Base-by-base conservation (phyloP, 2,888 invertebrate species). In the Lasioglossum leucozonium region DNA sequence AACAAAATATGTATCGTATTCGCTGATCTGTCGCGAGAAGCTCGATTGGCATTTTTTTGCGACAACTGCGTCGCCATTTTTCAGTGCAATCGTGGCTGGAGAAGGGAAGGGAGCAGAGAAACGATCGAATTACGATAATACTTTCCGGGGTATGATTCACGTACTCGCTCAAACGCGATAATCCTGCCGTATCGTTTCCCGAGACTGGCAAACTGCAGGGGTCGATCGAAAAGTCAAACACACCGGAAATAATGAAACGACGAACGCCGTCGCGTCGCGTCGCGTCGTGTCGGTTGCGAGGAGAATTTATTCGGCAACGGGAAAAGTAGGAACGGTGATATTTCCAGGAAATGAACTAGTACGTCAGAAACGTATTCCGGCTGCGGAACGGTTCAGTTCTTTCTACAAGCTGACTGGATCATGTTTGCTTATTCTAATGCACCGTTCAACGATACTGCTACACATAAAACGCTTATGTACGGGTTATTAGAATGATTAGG, bases 191-290 rank as follows among this genome's bases (percentile, higher is more conserved):
- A 69, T 51, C 77, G 77, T 51, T 69, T 51, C 77, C 69, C 18
- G 47, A 51, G 65, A 62, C 65, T 65, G 47, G 44, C 76, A 47
- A 65, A 37, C 26, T 34, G 76, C 42, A 37, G 51, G 51, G 13
- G 34, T n/a, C 40, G 67, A 77, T 77, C 77, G 77, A 51, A 65
- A 58, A 76, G 83, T 73, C 67, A 67, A 73, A 72, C 84, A 47
- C 34, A 37, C 47, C 65, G 74, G 74, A 84, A 76, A 72, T 44
- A 83, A 83, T 72, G 84, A 47, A 77, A 79, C 74, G 74, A 58
- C 51, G 47, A 26, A 58, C 40, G 42, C 26, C 4, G 18, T 34
- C 40, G 26, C 30, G 42, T 34, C 51, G 34, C 34, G 18, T 34
- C 40, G 26, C 30, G 42, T 34, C 40, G 34, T 18, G 10, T 18